Conservation (phyloP, 1,140 invertebrate genomes). For the Diploscapter pachys region DNA sequence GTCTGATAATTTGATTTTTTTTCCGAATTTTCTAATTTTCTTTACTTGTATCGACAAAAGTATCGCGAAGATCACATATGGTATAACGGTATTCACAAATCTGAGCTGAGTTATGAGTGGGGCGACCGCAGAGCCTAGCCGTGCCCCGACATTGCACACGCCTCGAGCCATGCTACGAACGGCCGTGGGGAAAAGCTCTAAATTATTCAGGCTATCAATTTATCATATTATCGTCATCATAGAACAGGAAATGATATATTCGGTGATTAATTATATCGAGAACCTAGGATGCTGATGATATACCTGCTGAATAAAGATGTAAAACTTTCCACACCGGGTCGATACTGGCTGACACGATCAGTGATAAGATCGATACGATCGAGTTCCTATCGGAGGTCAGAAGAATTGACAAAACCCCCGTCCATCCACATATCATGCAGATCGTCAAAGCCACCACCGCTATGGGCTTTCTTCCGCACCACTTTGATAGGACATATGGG, state of each 20-base stretch:
- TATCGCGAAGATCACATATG: conserved; percentile 20
- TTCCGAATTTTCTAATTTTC: too few relatives aligned
- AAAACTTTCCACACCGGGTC: conserved; percentile 39
- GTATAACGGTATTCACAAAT: not conserved
- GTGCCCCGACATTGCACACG: conserved; percentile 34
- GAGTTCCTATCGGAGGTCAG: conserved; percentile 13
- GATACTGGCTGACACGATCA: conserved; percentile 21
- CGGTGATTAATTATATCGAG: too few relatives aligned
- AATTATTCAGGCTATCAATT: too few relatives aligned
- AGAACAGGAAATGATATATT: too few relatives aligned
- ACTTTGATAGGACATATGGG: conserved; percentile 22
- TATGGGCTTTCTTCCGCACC: conserved; percentile 25
- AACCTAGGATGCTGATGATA: too few relatives aligned
- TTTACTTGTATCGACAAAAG: conserved; percentile 21
- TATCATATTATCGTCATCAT: too few relatives aligned
- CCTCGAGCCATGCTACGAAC: conserved; percentile 39
- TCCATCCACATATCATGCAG: conserved; percentile 24
- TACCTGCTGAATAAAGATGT: conserved; percentile 35
- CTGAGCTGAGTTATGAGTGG: conserved; percentile 30
- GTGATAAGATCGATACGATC: not conserved
- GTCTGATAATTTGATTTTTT: too few relatives aligned
- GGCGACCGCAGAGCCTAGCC: conserved; percentile 35
- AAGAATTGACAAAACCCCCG: conserved; percentile 4
- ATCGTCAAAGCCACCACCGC: conserved; percentile 12
- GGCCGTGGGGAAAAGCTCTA: conserved; percentile 37